phyloP scores from a whole-genome alignment of 2,888 invertebrate species.

The Steinernema scapterisci region DNA sequence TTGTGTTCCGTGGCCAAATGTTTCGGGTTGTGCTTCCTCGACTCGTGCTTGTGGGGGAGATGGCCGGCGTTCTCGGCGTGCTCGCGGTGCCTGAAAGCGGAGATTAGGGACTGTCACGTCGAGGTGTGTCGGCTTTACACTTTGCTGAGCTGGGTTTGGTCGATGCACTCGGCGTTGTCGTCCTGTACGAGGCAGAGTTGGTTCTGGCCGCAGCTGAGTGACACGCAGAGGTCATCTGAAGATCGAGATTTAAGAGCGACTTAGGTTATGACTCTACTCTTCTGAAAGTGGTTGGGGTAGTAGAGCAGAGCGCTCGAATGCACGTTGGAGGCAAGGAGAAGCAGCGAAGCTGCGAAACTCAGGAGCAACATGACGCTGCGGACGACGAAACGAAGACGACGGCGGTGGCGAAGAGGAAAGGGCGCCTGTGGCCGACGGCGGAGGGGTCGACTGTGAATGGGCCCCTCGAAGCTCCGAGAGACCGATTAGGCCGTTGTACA shows the following conservation, averaged over 20 bases:
- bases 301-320: constrained; percentile 22
- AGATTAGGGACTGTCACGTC: constrained; percentile 9
- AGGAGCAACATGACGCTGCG: constrained; percentile 13
- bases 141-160: constrained; percentile 37
- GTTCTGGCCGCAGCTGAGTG: constrained; percentile 40
- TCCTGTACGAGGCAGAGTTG: constrained; percentile 48
- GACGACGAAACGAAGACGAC: not conserved
- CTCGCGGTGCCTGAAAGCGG: constrained; percentile 36
- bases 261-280: not conserved
- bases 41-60: constrained; percentile 36
- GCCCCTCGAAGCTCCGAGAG: not conserved
- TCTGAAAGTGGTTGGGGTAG: constrained; percentile 13
- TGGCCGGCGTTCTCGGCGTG: constrained; percentile 37
- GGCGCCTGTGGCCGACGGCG: not conserved
- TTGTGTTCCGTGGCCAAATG: constrained; percentile 21
- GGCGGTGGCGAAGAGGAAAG: not conserved
- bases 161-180: constrained; percentile 46
- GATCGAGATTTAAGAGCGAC: not conserved
- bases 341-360: not conserved
- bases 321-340: not conserved
- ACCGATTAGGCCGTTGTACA: constrained; percentile 29
- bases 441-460: not conserved
- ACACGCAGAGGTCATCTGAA: constrained; percentile 45
- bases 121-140: constrained; percentile 19
- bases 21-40: constrained; percentile 15